Base-by-base conservation (phyloP, 2,888 invertebrate genomes). In the Aricia artaxerxes region DNA sequence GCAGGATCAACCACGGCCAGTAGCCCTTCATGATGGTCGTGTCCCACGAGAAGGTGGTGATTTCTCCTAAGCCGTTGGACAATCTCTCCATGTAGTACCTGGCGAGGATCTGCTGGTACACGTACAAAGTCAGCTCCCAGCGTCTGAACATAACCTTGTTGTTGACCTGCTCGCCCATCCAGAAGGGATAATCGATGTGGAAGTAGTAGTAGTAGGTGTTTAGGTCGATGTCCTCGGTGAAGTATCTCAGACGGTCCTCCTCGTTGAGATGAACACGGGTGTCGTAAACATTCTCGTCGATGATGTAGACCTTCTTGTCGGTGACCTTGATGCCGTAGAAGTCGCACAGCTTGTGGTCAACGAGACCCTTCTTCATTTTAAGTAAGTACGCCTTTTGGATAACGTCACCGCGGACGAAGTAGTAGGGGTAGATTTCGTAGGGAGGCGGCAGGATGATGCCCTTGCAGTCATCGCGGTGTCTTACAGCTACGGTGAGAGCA, bases 241-340 rank as follows among this genome's bases (percentile, higher is more conserved):
- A 96, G 87, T 96, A 96, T 80, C 95, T 94, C 38, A 96, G 89
- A 78, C 89, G 94, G 85, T 95, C 95, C 83, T 96, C 96, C 1
- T 91, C 89, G 83, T 94, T 94, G 73, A 95, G 88, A 82, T 92
- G 90, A 24, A 89, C 95, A 84, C 95, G 95, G 86, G 84, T 90
- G 86, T 95, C 96, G 80, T 95, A 96, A 84, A 96, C 95, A 88
- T 97, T 97, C 61, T 96, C 95, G 80, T 96, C 95, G 80, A 97
- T 95, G 24, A 96, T 95, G 84, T 95, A 95, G 5, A 95, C 90
- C 78, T 95, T 91, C 73, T 95, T 92, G 81, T 92, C 92, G 4
- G 92, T 92, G 79, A 89, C 93, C 82, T 90, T 92, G 81, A 95
- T 93, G 73, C 95, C 95, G 81, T 92, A 92, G 83, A 94, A 91